Evolutionary conservation across 2,797 vertebrate species (phyloP), one percentile per base, ranked within the genome.

Genomic region (Antennarius maculatus): DNA sequence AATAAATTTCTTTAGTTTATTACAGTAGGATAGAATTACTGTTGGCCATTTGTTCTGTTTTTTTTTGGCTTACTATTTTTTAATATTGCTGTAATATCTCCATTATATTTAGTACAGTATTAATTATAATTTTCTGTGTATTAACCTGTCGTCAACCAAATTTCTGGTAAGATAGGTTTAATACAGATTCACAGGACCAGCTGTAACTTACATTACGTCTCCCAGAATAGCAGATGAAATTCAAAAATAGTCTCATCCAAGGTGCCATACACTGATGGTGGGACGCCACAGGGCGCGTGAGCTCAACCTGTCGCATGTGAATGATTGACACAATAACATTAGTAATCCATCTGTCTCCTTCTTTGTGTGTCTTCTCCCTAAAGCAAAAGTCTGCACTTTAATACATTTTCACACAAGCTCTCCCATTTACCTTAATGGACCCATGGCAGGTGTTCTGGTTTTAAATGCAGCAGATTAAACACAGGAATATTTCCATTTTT

Each of bases 191-290:
- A 74, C 77, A 74, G 72, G 59, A 84, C 76, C 79, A 87, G 80
- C 77, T 89, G 87, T 89, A 90, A 88, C 91, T 90, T 80, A 91
- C 74, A 89, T 92, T 86, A 78, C 66, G 53, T 71, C 34, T 46
- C 83, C 73, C 74, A 82, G 79, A 90, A 90, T 90, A 85, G 87
- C 77, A 56, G 28, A 77, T 75, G 74, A 75, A 70, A 71, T 81
- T 77, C 66, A 85, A 77, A 89, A 91, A 89, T 90, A 90, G 88
- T 89, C 61, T 12, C 45, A 73, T 87, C 84, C 81, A 85, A 86
- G 80, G 76, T 87, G 83, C 73, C 78, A 71, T 55, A 61, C 5
- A 50, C 61, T 52, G 54, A 74, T 45, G 66, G 67, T 11, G 67
- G 51, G 54, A 41, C 2, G 8, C 59, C 43, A 8, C 6, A 3